Percentiles rank a stretch among this genome's conserved stretches.
Evolutionary conservation across 1,140 invertebrate species (phyloP).

Genomic region (Philaenus spumarius): DNA sequence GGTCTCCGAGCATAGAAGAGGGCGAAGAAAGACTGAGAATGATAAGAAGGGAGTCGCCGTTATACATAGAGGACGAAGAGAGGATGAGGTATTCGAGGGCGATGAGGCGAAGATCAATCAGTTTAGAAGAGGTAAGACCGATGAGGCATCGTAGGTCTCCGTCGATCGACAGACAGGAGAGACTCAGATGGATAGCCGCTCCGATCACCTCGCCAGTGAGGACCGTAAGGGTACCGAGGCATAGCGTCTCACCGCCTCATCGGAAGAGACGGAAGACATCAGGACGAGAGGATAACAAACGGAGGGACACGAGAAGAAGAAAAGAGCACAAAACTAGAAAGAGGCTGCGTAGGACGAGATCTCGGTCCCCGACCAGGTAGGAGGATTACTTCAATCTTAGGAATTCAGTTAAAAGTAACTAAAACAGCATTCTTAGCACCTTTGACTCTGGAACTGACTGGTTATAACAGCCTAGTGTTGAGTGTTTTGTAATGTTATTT

Average conservation of each 20-base stretch:
- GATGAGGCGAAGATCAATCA: not conserved
- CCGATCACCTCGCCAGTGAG: not conserved
- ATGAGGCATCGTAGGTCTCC: not conserved
- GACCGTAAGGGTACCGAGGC: not conserved
- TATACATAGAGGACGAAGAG: not conserved
- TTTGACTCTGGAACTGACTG: too few species aligned
- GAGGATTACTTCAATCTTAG: too few species aligned
- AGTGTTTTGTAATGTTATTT: too few species aligned
- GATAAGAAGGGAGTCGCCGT: not conserved
- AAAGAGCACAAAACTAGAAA: constrained; percentile 9
- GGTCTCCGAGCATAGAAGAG: not conserved
- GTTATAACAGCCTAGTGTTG: too few species aligned
- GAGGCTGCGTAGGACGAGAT: constrained; percentile 1
- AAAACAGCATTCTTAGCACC: too few species aligned
- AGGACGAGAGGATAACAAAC: not conserved
- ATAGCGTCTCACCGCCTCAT: constrained; percentile 1
- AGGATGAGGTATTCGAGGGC: not conserved
- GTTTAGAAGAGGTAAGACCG: not conserved
- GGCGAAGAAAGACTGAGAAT: not conserved
- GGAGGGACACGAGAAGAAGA: constrained; percentile 2
- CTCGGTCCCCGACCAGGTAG: constrained; percentile 4
- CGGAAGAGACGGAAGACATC: not conserved
- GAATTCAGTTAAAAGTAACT: too few species aligned
- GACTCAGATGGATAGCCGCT: not conserved
- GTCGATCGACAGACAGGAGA: not conserved